These are phyloP conservation scores for Glaucopsyche alexis DNA, from an alignment of 2,888 invertebrate genomes.

Conservation along the genomic window DNA sequence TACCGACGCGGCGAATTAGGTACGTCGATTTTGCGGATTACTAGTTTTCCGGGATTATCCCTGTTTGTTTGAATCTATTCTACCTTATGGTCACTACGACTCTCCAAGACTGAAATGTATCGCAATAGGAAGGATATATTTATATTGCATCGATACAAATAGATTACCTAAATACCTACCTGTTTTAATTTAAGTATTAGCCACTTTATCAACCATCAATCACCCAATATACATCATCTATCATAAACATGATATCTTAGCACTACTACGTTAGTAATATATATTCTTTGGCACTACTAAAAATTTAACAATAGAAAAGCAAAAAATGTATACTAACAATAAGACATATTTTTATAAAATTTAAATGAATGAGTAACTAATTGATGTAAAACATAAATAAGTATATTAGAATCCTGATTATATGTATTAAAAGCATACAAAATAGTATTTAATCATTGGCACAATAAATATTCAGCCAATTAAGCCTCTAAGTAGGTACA, in stretches of 20 bases:
- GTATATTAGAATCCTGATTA: no score
- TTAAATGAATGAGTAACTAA: no score
- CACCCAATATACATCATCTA: neutral
- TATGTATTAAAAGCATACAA: no score
- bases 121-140: neutral
- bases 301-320: no score
- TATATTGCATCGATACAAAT: neutral
- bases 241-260: neutral
- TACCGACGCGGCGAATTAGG: slow-evolving; percentile 46
- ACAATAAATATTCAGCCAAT: no score
- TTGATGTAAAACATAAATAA: no score
- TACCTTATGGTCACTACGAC: neutral
- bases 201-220: neutral
- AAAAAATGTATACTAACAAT: no score
- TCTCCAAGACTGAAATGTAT: neutral
- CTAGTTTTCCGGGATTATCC: slow-evolving; percentile 16
- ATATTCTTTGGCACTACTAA: no score
- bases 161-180: neutral
- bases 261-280: no score
- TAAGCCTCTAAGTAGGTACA: no score
- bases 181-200: neutral
- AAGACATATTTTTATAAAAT: no score
- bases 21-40: slow-evolving; percentile 42
- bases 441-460: no score
- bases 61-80: neutral